Percentiles rank a stretch among this genome's conserved stretches.
Conservation (phyloP, 2,888 invertebrate species). For the Thymelicus sylvestris region DNA sequence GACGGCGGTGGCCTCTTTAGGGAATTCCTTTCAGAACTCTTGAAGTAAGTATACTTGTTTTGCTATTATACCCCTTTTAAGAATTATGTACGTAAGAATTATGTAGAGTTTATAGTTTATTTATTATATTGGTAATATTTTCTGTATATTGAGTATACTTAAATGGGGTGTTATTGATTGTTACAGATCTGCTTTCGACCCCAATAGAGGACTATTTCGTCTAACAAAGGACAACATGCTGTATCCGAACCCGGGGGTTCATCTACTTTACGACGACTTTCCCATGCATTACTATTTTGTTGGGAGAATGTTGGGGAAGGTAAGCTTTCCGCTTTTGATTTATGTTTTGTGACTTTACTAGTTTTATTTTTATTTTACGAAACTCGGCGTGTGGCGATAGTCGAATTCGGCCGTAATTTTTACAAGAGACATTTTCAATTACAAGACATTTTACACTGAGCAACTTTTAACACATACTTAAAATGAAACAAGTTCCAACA, state of each 20-base stretch:
- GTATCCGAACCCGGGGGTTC: conserved; percentile 98
- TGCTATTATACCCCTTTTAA: background rate
- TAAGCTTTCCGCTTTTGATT: conserved; percentile 50
- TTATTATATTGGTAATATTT: too few relatives aligned
- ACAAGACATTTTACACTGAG: too few relatives aligned
- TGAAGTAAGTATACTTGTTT: conserved; percentile 85
- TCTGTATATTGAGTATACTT: background rate
- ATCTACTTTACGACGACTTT: conserved; percentile 93
- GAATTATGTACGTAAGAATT: too few relatives aligned
- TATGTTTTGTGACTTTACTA: too few relatives aligned
- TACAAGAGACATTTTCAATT: too few relatives aligned
- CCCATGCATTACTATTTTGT: conserved; percentile 97
- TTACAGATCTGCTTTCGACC: conserved; percentile 94
- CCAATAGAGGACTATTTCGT: conserved; percentile 96
- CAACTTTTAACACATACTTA: too few relatives aligned
- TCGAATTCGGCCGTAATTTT: too few relatives aligned
- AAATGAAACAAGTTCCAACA: background rate
- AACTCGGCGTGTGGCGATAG: too few relatives aligned
- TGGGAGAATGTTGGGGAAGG: conserved; percentile 97
- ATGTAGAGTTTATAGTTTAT: too few relatives aligned
- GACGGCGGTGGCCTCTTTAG: conserved; percentile 99
- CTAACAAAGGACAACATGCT: conserved; percentile 96
- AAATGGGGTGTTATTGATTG: background rate
- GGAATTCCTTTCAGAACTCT: conserved; percentile 96
- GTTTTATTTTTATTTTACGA: background rate